phyloP scores from a whole-genome alignment of 1,140 invertebrate genomes.

The Aphelinus atriplicis region DNA sequence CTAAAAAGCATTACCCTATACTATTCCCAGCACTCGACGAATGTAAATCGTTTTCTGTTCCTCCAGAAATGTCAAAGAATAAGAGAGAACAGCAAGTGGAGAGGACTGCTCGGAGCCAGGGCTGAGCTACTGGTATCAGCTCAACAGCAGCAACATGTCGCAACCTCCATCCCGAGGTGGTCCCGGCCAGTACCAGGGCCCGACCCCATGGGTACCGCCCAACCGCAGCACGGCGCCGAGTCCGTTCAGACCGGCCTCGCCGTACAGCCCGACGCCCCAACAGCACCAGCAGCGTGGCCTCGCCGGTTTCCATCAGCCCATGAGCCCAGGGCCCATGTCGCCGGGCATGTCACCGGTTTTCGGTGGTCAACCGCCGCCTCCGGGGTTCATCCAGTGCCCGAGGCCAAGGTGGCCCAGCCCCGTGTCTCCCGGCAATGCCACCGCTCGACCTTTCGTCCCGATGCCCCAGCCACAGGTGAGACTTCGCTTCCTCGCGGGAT shows the following conservation, averaged over 20 bases:
- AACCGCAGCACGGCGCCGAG: conserved; percentile 46
- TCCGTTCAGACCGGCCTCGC: conserved; percentile 51
- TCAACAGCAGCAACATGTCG: conserved; percentile 55
- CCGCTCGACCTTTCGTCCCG: conserved; percentile 62
- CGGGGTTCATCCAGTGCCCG: conserved; percentile 68
- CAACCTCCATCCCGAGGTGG: conserved; percentile 66
- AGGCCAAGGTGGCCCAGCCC: conserved; percentile 72
- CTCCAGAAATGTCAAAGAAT: conserved; percentile 36
- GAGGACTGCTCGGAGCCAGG: too few relatives aligned
- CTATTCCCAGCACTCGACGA: too few relatives aligned
- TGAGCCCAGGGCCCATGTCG: conserved; percentile 62
- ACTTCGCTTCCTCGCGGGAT: not conserved
- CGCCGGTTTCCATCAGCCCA: conserved; percentile 52
- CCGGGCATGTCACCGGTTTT: conserved; percentile 62
- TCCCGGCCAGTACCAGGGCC: conserved; percentile 51
- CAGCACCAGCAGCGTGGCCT: conserved; percentile 35
- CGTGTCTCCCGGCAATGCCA: conserved; percentile 57
- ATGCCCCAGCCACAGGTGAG: conserved; percentile 53
- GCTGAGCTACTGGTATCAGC: too few relatives aligned
- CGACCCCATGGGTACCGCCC: conserved; percentile 59
- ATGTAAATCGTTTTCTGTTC: not conserved
- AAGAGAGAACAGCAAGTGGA: conserved; percentile 27
- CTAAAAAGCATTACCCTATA: too few relatives aligned
- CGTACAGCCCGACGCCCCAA: conserved; percentile 49
- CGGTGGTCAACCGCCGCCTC: conserved; percentile 54